Base-by-base conservation (phyloP, 2,888 invertebrate species). In the Caenorhabditis sp. region DNA sequence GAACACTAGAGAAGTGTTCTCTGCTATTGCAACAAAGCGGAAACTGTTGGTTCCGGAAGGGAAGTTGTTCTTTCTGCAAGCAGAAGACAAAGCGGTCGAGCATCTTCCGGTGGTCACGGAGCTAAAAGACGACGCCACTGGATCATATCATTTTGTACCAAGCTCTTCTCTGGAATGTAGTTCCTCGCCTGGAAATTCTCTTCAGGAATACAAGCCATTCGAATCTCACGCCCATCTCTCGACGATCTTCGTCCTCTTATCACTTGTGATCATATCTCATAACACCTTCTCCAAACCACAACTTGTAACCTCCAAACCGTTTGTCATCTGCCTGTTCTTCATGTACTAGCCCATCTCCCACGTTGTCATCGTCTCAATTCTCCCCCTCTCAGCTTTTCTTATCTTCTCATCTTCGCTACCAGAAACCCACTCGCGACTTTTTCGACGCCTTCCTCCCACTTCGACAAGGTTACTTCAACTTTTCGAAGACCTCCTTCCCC, bases 381-480 rank as follows among this genome's bases (percentile, higher is more conserved):
- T n/a, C n/a, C n/a, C n/a, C n/a, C n/a, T n/a, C n/a, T 47, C 37
- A 56, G 72, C 72, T 72, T 72, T 26, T 72, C 64, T 72, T 64
- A 71, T 71, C 64, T 72, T 40, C 62, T 56, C 62, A 56, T 64
- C 72, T 72, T 22, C 18, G 32, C 35, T 67, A 69, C 70, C 70
- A 70, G 56, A 70, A 70, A 68, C 60, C 70, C n/a, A n/a, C n/a
- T n/a, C 72, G 47, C 71, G 62, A 56, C 58, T 72, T 67, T 76
- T 76, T 76, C 76, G 67, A 76, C 72, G 72, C 44, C 50, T 22
- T n/a, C n/a, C n/a, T n/a, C n/a, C n/a, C n/a, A n/a, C n/a, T n/a
- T n/a, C n/a, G n/a, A 65, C 78, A 78, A 78, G 78, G 78, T 78
- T 78, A 78, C 58, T 78, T 70, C 70, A 69, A 69, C 62, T 64